Evolutionary conservation across 2,888 invertebrate species (phyloP), one percentile per base, ranked within the genome.

Genomic region (Helleia helle): DNA sequence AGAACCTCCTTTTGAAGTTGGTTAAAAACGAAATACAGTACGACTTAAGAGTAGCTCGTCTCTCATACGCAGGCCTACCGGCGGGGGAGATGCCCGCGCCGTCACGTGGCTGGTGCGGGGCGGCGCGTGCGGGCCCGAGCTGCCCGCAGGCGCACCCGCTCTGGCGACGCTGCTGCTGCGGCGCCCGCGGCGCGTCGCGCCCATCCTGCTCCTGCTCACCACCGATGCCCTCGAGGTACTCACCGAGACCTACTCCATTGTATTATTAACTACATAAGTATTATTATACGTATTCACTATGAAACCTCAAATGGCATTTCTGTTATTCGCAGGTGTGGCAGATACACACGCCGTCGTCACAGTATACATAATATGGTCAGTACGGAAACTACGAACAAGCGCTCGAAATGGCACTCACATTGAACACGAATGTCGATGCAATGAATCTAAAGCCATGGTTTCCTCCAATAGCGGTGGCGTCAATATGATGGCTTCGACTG

Each of bases 71-170:
- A 54, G 56, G 6, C 54, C 54, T 8, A 30, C 30, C 15, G 55
- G 55, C 14, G 46, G 36, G 14, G 51, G 55, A 1, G 42, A 46
- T 1, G 42, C 41, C 6, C 4, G 8, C 3, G 54, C 51, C 41
- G 15, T 17, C 29, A 26, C 49, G 49, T 49, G 50, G 40, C 34
- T 41, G 38, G 42, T 36, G 42, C 51, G 51, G 48, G 46, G 48
- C 40, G 52, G 51, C 28, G 44, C 38, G 42, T 50, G 37, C 50
- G 49, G 41, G 40, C 46, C 54, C 28, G 39, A 41, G 41, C 36
- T 41, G 29, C 29, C 43, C 29, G 36, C 38, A 38, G 46, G 41
- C 31, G 30, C 36, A 25, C 45, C 47, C 25, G 48, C 30, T 6
- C 43, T 44, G 12, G 42, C 47, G 11, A 44, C 46, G 17, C 41